Percentiles rank a stretch among this genome's conserved stretches.
Evolutionary conservation across 2,888 invertebrate genomes (phyloP).

Genomic region (Drosophila anomalata): DNA sequence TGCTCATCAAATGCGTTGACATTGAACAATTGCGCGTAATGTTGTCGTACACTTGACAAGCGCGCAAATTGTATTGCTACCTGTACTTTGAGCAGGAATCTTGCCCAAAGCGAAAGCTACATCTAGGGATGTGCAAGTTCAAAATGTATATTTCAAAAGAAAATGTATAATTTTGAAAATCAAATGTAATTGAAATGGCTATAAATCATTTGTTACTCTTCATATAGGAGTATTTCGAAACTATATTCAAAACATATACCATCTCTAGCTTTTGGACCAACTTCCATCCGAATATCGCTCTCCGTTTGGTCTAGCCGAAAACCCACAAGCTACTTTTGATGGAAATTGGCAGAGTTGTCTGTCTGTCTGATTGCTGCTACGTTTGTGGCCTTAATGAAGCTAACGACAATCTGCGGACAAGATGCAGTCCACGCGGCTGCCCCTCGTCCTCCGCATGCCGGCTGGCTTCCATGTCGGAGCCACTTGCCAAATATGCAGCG

Average conservation of each 20-base stretch:
- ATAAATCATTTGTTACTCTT: background rate
- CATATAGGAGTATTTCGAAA: too few relatives aligned
- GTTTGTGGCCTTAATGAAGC: slow-evolving; percentile 69
- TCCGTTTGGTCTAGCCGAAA: slow-evolving; percentile 64
- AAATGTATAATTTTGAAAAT: background rate
- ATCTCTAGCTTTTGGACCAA: background rate
- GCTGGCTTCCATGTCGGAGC: slow-evolving; percentile 7
- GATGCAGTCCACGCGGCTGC: slow-evolving; percentile 40
- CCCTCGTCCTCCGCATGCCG: background rate
- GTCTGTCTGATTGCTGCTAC: slow-evolving; percentile 44
- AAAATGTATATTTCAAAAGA: background rate
- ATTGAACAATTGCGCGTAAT: slow-evolving; percentile 80
- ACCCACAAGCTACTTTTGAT: slow-evolving; percentile 61
- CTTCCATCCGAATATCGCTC: slow-evolving; percentile 59
- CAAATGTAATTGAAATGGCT: background rate
- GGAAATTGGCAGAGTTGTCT: slow-evolving; percentile 76
- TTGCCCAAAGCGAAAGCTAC: slow-evolving; percentile 62
- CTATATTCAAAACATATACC: too few relatives aligned
- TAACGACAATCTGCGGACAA: slow-evolving; percentile 61
- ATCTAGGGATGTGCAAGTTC: background rate
- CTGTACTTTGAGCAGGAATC: slow-evolving; percentile 52
- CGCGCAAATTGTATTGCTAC: slow-evolving; percentile 76
- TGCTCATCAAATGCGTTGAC: slow-evolving; percentile 79
- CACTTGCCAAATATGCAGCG: slow-evolving; percentile 69
- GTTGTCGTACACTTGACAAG: slow-evolving; percentile 80